A percentile compares a stretch with the other conserved stretches of the same genome.
phyloP scores from a whole-genome alignment of 2,113 vertebrate species.

The Poicephalus gulielmi region DNA sequence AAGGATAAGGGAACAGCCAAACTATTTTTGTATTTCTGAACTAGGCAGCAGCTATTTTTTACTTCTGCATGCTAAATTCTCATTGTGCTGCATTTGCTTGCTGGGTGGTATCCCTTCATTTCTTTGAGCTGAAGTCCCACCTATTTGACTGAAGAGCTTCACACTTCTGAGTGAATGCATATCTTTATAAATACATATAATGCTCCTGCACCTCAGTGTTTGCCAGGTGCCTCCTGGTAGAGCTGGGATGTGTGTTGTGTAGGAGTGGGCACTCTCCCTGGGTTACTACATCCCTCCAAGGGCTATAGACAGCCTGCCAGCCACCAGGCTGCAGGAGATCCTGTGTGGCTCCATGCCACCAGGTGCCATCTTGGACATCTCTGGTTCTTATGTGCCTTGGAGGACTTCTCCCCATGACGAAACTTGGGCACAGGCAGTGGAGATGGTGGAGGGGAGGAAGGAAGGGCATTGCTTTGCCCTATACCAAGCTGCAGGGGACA shows the following conservation, averaged over 20 bases:
- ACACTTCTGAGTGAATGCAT: background rate
- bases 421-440: background rate
- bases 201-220: background rate
- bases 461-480: background rate
- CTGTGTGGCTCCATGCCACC: rapidly evolving
- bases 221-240: background rate
- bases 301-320: background rate
- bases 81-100: background rate
- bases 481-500: rapidly evolving
- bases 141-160: background rate
- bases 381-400: background rate
- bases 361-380: rapidly evolving
- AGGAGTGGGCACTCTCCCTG: background rate
- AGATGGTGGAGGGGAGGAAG: background rate
- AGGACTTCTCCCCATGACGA: background rate
- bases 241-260: rapidly evolving
- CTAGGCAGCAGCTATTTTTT: constrained; percentile 15
- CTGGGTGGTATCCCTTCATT: background rate
- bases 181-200: background rate
- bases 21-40: constrained; percentile 51
- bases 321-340: background rate
- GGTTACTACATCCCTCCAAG: background rate
- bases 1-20: constrained; percentile 17
- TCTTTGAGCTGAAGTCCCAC: background rate
- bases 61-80: background rate